Evolutionary conservation across 2,888 invertebrate genomes (phyloP), one percentile per base, ranked within the genome.

Genomic region (Morpho deidamia): DNA sequence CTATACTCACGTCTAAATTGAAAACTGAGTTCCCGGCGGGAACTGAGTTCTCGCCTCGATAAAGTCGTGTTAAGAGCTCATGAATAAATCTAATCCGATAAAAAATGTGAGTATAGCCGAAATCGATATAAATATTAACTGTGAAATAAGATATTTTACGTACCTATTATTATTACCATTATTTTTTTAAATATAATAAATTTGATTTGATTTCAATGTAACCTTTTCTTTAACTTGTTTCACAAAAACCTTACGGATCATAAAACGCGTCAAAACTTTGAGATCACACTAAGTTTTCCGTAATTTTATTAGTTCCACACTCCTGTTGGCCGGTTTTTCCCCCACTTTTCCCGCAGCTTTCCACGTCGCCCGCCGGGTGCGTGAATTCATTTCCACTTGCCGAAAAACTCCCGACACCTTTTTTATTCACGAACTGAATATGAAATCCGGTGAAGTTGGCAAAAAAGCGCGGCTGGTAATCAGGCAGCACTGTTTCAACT

Each of bases 341-440:
- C 33, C 33, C 56, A 50, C 51, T 44, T 52, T 45, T 12, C 23
- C 47, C 23, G 23, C 43, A 34, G 58, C 60, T 59, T 60, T 55
- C 48, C 56, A 33, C 58, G 53, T 45, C 48, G 62, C 59, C 51
- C 66, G 67, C 66, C 68, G 63, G 58, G 47, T 68, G 72, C 65
- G 66, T 72, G 78, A 79, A 79, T 80, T 80, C 78, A 79, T 80
- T 79, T 72, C 72, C 75, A 80, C 74, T 79, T 71, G 66, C 63
- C 66, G 68, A 67, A 77, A 77, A 77, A 72, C 73, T 55, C 59
- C 44, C 67, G 52, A 59, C 65, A 57, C 65, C 64, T 76, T 78
- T 77, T 78, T 76, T 64, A 64, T 58, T 54, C 57, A 44, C 66
- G 62, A 68, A 76, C 78, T 75, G 80, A 80, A 80, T 78, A 77